Evolutionary conservation across 2,888 invertebrate species (phyloP), one percentile per base, ranked within the genome.

Genomic region (Ommatoiulus sabulosus): DNA sequence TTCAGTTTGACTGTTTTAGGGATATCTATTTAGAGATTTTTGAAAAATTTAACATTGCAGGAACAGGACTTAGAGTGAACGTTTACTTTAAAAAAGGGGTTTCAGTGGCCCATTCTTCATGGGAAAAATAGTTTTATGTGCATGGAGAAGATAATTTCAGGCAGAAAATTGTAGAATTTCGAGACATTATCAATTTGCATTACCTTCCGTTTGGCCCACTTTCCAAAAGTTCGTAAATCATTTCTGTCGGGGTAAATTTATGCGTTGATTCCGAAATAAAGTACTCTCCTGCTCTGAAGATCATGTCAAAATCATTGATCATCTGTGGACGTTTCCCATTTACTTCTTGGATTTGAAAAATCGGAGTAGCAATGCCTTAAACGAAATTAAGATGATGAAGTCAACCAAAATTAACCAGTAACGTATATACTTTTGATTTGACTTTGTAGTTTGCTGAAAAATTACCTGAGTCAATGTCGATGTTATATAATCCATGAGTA

Each of bases 241-340:
- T 95, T 93, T 98, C 95, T 90, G 95, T 93, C 57, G 98, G 92
- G 2, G 92, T 91, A 92, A 96, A 97, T 90, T 96, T 95, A 15
- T 95, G 94, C 87, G 95, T 95, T 0, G 98, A 97, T 92, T 97
- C 97, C 0, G 97, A 96, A 95, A 97, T 97, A 92, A 96, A 98
- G 24, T 99, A 94, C 90, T 96, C 96, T 3, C 97, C 98, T 92
- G 96, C 96, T 88, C 94, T 94, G 87, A 95, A 95, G 52, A 98
- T 93, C 85, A 85, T 85, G 89, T 95, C 95, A 86, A 99, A 91
- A 89, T 95, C 93, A 92, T 99, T 98, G 89, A 96, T 94, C 4
- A 96, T 89, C 92, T 94, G 95, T 0, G 97, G 95, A 44, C 89
- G 89, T 86, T 91, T 91, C 5, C 97, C 97, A 72, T 95, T 94